Percentiles rank a stretch among this genome's conserved stretches.
These are phyloP conservation scores for Alloplasta piceator DNA, from an alignment of 2,888 invertebrate species.

Conservation along the genomic window DNA sequence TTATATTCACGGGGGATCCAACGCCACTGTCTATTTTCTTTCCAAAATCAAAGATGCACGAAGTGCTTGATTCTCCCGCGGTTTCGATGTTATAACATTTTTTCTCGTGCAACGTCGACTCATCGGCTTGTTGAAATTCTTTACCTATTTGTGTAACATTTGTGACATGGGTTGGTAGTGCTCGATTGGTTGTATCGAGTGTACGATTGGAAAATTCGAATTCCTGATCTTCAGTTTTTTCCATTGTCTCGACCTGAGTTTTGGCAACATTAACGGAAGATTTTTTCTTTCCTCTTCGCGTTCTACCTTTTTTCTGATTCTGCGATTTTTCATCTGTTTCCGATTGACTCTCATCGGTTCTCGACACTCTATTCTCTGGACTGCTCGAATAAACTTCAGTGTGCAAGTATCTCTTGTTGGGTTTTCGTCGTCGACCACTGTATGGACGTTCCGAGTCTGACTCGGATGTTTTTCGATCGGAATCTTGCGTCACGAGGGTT, in stretches of 20 bases:
- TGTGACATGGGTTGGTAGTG: not conserved
- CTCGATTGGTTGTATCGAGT: conserved; percentile 36
- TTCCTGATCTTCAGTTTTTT: conserved; percentile 69
- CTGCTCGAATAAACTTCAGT: conserved; percentile 74
- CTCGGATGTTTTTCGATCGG: conserved; percentile 74
- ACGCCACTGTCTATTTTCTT: conserved; percentile 52
- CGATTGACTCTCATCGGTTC: conserved; percentile 79
- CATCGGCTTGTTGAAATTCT: conserved; percentile 1
- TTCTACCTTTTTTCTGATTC: conserved; percentile 65
- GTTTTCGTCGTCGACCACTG: conserved; percentile 75
- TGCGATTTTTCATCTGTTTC: conserved; percentile 75
- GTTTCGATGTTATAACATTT: conserved; percentile 30
- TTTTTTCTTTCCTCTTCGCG: conserved; percentile 68
- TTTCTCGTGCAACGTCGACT: not conserved
- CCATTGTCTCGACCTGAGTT: conserved; percentile 39
- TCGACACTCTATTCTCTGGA: conserved; percentile 72
- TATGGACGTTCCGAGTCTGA: conserved; percentile 76
- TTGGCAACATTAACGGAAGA: conserved; percentile 30
- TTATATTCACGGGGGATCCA: conserved; percentile 47
- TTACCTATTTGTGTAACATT: conserved; percentile 21
- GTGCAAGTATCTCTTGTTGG: conserved; percentile 75
- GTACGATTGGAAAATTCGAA: conserved; percentile 71
- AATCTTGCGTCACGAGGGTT: conserved; percentile 59
- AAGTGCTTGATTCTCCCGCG: conserved; percentile 33
- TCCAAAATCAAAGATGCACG: conserved; percentile 28